A percentile compares a stretch with the other conserved stretches of the same genome.
Evolutionary conservation across 2,888 invertebrate species (phyloP).

Genomic region (Thecocarcelia acutangulata): DNA sequence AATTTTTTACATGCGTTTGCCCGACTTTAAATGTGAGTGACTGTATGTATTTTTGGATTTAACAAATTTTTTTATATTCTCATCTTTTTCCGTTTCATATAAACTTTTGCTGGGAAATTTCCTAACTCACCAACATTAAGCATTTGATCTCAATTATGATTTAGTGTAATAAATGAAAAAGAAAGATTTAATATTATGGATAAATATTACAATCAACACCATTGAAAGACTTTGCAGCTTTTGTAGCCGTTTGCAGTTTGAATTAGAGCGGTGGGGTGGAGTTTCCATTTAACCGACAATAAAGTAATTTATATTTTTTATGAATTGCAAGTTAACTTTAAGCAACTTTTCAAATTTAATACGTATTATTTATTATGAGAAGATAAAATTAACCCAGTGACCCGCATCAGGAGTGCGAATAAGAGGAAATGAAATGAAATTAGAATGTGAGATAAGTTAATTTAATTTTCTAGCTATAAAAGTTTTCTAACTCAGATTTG

Average conservation of each 20-base stretch:
- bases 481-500: too few relatives aligned
- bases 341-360: conserved; percentile 37
- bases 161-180: conserved; percentile 42
- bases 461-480: neutral
- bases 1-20: too few relatives aligned
- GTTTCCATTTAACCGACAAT: conserved; percentile 56
- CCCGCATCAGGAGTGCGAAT: conserved; percentile 25
- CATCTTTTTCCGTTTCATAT: too few relatives aligned
- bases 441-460: conserved; percentile 11
- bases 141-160: conserved; percentile 58
- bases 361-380: conserved; percentile 51
- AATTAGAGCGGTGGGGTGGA: conserved; percentile 58
- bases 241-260: conserved; percentile 32
- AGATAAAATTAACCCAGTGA: conserved; percentile 59
- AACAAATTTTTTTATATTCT: too few relatives aligned
- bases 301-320: conserved; percentile 63
- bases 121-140: neutral
- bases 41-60: too few relatives aligned
- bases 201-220: conserved; percentile 61
- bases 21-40: too few relatives aligned
- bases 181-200: conserved; percentile 55
- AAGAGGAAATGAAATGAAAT: conserved; percentile 18
- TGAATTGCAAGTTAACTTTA: conserved; percentile 26
- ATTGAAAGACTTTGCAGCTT: conserved; percentile 20
- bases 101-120: conserved; percentile 35